Base-by-base conservation (phyloP, 2,113 vertebrate genomes). In the Dasyprocta punctata region DNA sequence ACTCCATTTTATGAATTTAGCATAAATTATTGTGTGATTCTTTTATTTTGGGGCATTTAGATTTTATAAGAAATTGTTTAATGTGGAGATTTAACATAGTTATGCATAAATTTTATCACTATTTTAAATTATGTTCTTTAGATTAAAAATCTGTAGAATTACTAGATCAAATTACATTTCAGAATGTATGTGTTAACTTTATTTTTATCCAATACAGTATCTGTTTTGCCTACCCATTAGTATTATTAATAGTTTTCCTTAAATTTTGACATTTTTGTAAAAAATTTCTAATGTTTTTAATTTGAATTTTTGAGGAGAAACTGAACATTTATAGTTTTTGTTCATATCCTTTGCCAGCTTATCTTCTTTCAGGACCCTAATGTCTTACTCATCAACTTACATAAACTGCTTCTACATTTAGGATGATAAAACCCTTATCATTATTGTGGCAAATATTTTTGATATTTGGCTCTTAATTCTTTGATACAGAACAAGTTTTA, bases 21-120 rank as follows among this genome's bases (percentile, higher is more conserved):
- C 56, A 85, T 90, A 82, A 77, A 89, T 87, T 80, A 81, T 81
- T 86, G 38, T 90, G 3, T 30, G 47, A 63, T 77, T 86, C 28
- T 63, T 86, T 90, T 90, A 91, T 88, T 95, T 92, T 28, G 41
- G 28, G 49, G 90, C 16, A 88, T 78, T 78, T 87, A 19, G 22
- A 7, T 77, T 71, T 93, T 7, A 61, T 38, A 61, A 80, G 90
- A 77, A 75, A 19, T 14, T 78, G 8, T 36, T 78, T 75, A 88
- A 84, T 92, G 12, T 36, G 33, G 7, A 81, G 14, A 89, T 61
- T 67, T 92, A 71, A 24, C 33, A 63, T 92, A 19, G 92, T 67
- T 7, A 36, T 60, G 49, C 7, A 38, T 33, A 86, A 93, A 89
- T 33, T 83, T 93, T 82, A 36, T 63, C 83, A 93, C 2, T 28